phyloP scores from a whole-genome alignment of 2,797 vertebrate genomes.

The Chrosomus eos region DNA sequence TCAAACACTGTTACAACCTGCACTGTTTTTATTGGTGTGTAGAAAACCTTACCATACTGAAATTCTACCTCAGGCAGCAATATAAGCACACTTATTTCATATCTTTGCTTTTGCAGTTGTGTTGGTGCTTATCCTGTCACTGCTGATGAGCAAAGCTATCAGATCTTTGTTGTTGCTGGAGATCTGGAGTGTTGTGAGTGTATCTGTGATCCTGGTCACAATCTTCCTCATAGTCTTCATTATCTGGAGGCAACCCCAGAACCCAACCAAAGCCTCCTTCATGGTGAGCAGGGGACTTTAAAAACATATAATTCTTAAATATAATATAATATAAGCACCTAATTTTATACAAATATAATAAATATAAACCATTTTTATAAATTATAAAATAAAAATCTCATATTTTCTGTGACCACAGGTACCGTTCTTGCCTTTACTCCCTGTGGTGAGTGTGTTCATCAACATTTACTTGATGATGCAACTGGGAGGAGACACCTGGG shows the following conservation, averaged over 20 bases:
- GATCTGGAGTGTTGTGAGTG: constrained; percentile 77
- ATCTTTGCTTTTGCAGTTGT: constrained; percentile 67
- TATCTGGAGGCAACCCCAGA: constrained; percentile 86
- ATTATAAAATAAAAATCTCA: background rate
- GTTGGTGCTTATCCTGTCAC: constrained; percentile 69
- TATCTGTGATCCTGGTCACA: constrained; percentile 69
- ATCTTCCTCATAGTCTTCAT: constrained; percentile 68
- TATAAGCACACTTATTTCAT: background rate
- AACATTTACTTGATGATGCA: constrained; percentile 84
- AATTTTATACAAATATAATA: background rate
- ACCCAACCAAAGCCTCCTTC: constrained; percentile 78
- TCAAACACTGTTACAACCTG: constrained; percentile 73
- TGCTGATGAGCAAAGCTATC: constrained; percentile 68
- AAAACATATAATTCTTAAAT: background rate
- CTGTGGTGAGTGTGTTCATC: constrained; percentile 79
- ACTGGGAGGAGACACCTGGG: constrained; percentile 79
- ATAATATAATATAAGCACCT: background rate
- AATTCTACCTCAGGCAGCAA: background rate
- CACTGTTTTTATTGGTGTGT: constrained; percentile 72
- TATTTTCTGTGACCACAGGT: constrained; percentile 73
- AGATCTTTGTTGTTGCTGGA: constrained; percentile 65
- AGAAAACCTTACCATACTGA: background rate
- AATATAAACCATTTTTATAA: background rate
- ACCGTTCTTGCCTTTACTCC: constrained; percentile 83
- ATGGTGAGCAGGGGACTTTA: constrained; percentile 72